Base-by-base conservation (phyloP, 2,113 vertebrate genomes). In the Lampris incognitus region DNA sequence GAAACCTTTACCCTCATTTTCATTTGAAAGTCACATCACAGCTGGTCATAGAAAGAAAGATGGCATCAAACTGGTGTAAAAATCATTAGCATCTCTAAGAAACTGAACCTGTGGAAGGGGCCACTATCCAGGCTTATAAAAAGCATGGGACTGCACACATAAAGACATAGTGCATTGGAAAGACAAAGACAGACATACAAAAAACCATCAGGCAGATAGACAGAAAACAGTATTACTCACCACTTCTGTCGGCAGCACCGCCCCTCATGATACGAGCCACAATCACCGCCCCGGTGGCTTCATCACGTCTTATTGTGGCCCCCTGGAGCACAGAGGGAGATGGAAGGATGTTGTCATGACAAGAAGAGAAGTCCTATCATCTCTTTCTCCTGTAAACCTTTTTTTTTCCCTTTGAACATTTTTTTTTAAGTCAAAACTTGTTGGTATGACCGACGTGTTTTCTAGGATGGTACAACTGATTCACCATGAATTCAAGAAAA, bases 261-360 rank as follows among this genome's bases (percentile, higher is more conserved):
- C 97, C 97, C 78, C 96, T 95, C 97, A 99, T 99, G 90, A 99
- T 97, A 71, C 97, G 92, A 9, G 97, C 97, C 11, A 99, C 96
- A 49, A 97, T 92, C 6, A 99, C 96, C 0, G 96, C 94, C 42
- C 97, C 97, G 0, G 96, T 96, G 8, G 93, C 91, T 1, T 99
- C 97, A 8, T 98, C 97, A 65, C 97, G 88, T 60, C 97, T 94
- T 90, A 99, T 99, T 58, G 97, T 99, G 48, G 97, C 97, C 69
- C 97, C 97, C 97, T 99, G 90, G 49, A 81, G 55, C 1, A 64
- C 44, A 83, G 44, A 69, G 2, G 40, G 11, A 57, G 8, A 77
- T 3, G 8, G 13, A 44, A 1, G 36, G 39, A 44, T 0, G 40
- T 0, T 7, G 42, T 76, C 2, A 49, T 66, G 61, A 82, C 48